A percentile compares a stretch with the other conserved stretches of the same genome.
Conservation (phyloP, 2,888 invertebrate genomes). For the Mactromeris polynyma region DNA sequence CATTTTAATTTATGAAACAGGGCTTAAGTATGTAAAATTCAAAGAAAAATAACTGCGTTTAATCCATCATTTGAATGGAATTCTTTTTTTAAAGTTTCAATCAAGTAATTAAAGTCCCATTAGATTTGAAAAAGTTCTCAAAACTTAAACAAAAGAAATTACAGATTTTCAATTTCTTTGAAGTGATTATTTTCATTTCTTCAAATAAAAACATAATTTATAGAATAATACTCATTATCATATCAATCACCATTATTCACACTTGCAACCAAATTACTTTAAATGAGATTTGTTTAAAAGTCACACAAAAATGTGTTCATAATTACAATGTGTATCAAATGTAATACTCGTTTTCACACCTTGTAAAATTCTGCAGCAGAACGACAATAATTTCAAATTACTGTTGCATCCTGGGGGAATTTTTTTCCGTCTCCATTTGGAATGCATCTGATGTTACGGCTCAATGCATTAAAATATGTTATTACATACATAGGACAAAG, state of each 20-base stretch:
- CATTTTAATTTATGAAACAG: too few relatives aligned
- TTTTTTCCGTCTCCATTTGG: background rate
- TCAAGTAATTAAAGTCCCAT: too few relatives aligned
- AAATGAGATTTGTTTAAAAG: too few relatives aligned
- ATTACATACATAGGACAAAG: background rate
- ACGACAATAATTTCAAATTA: background rate
- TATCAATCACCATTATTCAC: conserved; percentile 7
- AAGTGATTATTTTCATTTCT: background rate
- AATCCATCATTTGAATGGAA: too few relatives aligned
- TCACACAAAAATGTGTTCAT: background rate
- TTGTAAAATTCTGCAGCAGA: conserved; percentile 6
- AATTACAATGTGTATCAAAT: background rate
- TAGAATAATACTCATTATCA: conserved; percentile 12
- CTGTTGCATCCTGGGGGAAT: conserved; percentile 7
- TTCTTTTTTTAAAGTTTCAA: too few relatives aligned
- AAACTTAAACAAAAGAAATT: background rate
- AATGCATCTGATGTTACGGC: conserved; percentile 20
- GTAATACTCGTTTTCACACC: background rate
- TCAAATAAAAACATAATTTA: background rate
- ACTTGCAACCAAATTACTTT: background rate
- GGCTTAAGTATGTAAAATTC: too few relatives aligned
- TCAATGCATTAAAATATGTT: background rate
- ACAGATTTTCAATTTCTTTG: background rate
- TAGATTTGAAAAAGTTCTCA: background rate
- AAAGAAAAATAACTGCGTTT: too few relatives aligned